Evolutionary conservation across 2,797 vertebrate species (phyloP).

Genomic region (Tapera naevia): DNA sequence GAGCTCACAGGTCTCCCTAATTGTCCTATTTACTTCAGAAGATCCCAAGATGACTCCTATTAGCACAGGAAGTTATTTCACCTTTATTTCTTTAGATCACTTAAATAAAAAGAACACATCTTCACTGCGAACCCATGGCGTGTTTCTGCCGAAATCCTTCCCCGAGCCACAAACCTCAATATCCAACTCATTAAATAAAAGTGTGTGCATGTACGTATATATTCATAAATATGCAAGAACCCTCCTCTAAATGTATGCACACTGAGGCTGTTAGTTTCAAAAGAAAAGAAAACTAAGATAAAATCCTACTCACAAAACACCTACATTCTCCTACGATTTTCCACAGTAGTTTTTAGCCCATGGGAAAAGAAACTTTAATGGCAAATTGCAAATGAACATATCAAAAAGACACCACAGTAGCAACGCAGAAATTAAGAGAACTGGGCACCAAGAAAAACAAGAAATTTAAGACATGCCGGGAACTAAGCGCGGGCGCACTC

Average conservation of each 20-base stretch:
- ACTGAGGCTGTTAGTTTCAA: not conserved
- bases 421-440: not conserved
- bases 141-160: slow-evolving; percentile 53
- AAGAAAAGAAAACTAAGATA: not conserved
- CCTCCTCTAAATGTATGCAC: not conserved
- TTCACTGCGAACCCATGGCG: slow-evolving; percentile 51
- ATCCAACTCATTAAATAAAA: slow-evolving; percentile 3
- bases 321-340: slow-evolving; percentile 44
- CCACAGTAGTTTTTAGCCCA: not conserved
- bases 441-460: slow-evolving; percentile 10
- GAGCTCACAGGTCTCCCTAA: slow-evolving; percentile 30
- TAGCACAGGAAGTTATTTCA: slow-evolving; percentile 52
- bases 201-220: not conserved
- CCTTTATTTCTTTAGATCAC: slow-evolving; percentile 63
- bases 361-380: slow-evolving; percentile 42
- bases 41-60: slow-evolving; percentile 49
- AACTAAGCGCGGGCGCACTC: not conserved
- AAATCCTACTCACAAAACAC: not conserved
- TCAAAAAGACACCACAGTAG: not conserved
- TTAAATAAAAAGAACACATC: slow-evolving; percentile 49
- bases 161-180: not conserved
- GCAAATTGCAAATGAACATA: slow-evolving; percentile 6
- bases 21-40: slow-evolving; percentile 7
- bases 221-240: not conserved
- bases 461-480: slow-evolving; percentile 1